These are phyloP conservation scores for Phalangium opilio DNA, from an alignment of 2,888 invertebrate genomes.

Conservation along the genomic window DNA sequence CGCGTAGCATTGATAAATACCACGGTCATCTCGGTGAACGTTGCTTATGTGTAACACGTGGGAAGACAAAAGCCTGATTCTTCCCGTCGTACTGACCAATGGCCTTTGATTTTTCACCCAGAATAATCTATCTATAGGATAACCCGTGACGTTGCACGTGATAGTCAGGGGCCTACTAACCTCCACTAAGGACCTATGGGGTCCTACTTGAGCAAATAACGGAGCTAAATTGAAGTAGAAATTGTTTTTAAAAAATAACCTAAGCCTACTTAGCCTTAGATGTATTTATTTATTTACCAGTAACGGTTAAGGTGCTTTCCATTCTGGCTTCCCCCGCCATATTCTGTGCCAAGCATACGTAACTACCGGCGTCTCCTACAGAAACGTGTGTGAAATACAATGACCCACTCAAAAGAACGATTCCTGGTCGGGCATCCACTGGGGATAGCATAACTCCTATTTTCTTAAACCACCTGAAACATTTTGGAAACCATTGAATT, in stretches of 20 bases:
- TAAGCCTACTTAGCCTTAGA: too few species aligned
- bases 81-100: constrained; percentile 10
- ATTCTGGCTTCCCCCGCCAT: constrained; percentile 21
- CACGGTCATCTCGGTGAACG: constrained; percentile 18
- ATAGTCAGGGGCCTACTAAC: constrained; percentile 21
- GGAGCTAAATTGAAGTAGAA: too few species aligned
- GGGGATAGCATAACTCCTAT: constrained; percentile 10
- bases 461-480: constrained; percentile 15
- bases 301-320: constrained; percentile 20
- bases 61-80: constrained; percentile 12
- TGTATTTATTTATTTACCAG: too few species aligned
- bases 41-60: constrained; percentile 18
- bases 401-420: constrained; percentile 18
- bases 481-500: too few species aligned
- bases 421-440: constrained; percentile 12
- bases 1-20: constrained; percentile 56
- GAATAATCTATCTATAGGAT: constrained; percentile 23
- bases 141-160: constrained; percentile 31
- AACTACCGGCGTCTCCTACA: constrained; percentile 18
- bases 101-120: constrained; percentile 18
- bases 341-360: constrained; percentile 21
- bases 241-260: too few species aligned
- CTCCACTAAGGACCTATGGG: constrained; percentile 18
- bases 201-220: constrained; percentile 14
- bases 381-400: constrained; percentile 17